Conservation (phyloP, 1,140 invertebrate species). For the Aradophagus sp. region DNA sequence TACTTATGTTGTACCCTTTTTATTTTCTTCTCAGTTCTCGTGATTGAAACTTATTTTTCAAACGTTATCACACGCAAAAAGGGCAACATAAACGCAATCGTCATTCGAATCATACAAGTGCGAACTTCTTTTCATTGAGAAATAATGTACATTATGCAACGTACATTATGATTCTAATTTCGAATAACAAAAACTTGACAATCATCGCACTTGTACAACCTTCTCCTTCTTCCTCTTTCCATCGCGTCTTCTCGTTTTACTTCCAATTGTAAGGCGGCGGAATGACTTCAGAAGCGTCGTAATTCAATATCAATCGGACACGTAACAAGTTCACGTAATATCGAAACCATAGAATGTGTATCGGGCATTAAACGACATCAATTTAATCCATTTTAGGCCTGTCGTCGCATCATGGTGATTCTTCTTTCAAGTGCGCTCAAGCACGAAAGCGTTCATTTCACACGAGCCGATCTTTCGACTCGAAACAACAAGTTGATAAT, state of each 20-base stretch:
- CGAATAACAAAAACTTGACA: constrained; percentile 8
- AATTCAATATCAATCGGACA: constrained; percentile 41
- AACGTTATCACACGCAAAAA: no score
- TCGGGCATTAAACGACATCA: constrained; percentile 35
- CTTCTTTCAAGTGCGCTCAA: constrained; percentile 29
- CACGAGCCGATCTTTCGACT: neutral
- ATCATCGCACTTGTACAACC: constrained; percentile 9
- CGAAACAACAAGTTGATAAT: neutral
- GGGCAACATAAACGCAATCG: no score
- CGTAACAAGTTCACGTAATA: constrained; percentile 43
- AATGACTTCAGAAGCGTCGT: constrained; percentile 18
- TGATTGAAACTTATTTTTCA: no score
- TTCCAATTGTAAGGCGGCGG: neutral
- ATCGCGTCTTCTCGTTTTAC: constrained; percentile 4
- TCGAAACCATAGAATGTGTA: constrained; percentile 41
- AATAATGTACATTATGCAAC: no score
- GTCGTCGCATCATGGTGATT: constrained; percentile 28
- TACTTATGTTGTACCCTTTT: no score
- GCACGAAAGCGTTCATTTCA: constrained; percentile 33
- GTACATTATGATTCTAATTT: no score
- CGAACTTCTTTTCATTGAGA: no score
- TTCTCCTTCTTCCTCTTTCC: constrained; percentile 7
- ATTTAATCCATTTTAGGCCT: constrained; percentile 40
- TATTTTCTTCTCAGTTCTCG: no score
- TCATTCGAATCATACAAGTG: no score